phyloP scores from a whole-genome alignment of 2,113 vertebrate species.

The Hiodon tergisus region DNA sequence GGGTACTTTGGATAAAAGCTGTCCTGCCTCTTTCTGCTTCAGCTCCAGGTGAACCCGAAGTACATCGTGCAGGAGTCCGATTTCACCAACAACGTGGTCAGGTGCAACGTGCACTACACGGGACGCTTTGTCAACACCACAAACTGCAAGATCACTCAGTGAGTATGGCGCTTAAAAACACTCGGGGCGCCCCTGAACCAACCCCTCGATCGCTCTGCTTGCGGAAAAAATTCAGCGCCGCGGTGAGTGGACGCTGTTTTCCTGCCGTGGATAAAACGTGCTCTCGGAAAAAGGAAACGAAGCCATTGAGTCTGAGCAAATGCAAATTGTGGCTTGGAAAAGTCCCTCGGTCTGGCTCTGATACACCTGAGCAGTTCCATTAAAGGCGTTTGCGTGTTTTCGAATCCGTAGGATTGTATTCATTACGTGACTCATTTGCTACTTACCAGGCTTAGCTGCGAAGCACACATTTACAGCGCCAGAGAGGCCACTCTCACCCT shows the following conservation, averaged over 20 bases:
- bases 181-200: not conserved
- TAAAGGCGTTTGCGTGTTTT: not conserved
- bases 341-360: not conserved
- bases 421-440: constrained; percentile 17
- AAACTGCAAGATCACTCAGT: constrained; percentile 94
- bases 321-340: not conserved
- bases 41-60: constrained; percentile 95
- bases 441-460: constrained; percentile 9
- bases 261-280: not conserved
- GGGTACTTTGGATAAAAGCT: not conserved
- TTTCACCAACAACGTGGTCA: constrained; percentile 91
- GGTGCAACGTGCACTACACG: constrained; percentile 92
- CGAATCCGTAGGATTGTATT: not conserved
- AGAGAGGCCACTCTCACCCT: not conserved
- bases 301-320: not conserved
- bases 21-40: not conserved
- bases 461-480: not conserved
- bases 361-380: constrained; percentile 9
- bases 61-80: constrained; percentile 87
- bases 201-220: not conserved
- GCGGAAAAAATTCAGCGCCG: too few species aligned
- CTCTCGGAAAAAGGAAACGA: not conserved
- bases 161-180: constrained; percentile 45
- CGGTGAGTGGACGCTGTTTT: too few species aligned
- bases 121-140: constrained; percentile 81